Evolutionary conservation across 2,888 invertebrate species (phyloP).

Genomic region (Watsonalla binaria): DNA sequence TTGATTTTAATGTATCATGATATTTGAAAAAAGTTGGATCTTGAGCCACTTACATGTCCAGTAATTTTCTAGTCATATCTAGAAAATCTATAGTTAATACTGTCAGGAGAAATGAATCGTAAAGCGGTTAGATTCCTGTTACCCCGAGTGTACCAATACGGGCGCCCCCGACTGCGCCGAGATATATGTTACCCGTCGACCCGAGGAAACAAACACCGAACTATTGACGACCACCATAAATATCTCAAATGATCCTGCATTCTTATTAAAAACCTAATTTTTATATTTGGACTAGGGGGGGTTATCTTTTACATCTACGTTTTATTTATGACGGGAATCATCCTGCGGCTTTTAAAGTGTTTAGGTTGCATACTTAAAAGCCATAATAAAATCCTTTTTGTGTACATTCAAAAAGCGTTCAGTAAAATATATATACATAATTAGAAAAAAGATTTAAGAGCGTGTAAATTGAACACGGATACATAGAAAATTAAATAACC

Average conservation of each 20-base stretch:
- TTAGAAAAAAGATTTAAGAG: no score
- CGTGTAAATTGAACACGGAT: no score
- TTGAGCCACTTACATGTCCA: no score
- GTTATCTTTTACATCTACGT: neutral
- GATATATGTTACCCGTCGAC: conserved; percentile 67
- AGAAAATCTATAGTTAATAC: neutral
- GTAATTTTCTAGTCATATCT: no score
- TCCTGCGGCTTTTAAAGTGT: neutral
- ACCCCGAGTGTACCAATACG: neutral
- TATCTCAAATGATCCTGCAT: conserved; percentile 58
- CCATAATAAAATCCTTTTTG: no score
- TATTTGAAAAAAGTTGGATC: no score
- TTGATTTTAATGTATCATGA: no score
- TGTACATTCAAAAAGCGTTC: no score
- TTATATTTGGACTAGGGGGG: conserved; percentile 23
- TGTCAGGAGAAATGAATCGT: neutral
- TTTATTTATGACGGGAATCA: neutral
- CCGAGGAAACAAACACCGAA: conserved; percentile 65
- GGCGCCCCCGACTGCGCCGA: conserved; percentile 5
- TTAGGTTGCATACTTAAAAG: neutral
- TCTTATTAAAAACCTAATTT: conserved; percentile 69
- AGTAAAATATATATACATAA: no score
- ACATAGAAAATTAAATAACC: no score
- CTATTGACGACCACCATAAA: conserved; percentile 62
- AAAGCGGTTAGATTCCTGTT: neutral